Evolutionary conservation across 2,888 invertebrate genomes (phyloP).

Genomic region (Deilephila porcellus): DNA sequence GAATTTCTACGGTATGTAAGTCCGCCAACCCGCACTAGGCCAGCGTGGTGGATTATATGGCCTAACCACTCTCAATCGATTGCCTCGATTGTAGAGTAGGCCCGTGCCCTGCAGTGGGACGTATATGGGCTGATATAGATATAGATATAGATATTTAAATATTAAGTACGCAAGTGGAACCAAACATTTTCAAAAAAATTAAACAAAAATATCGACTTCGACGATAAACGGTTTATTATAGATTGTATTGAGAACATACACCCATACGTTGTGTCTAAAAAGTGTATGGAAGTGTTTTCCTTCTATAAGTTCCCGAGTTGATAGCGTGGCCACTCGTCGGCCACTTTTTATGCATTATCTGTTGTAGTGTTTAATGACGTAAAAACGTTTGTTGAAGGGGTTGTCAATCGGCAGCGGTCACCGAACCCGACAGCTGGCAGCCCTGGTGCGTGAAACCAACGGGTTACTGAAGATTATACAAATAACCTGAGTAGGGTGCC

Average conservation of each 20-base stretch:
- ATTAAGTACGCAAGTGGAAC: too few relatives aligned
- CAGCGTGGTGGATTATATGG: too few relatives aligned
- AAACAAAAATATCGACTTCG: not conserved
- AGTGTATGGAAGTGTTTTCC: not conserved
- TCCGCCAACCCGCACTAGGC: too few relatives aligned
- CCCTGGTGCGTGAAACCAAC: conserved; percentile 43
- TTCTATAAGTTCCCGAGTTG: not conserved
- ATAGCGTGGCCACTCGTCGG: not conserved
- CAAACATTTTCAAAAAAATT: not conserved
- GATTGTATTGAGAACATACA: not conserved
- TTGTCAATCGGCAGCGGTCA: conserved; percentile 58
- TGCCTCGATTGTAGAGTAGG: too few relatives aligned
- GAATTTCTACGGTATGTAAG: too few relatives aligned
- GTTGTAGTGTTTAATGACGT: conserved; percentile 34
- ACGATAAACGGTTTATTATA: not conserved
- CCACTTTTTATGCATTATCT: conserved; percentile 10
- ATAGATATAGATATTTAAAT: too few relatives aligned
- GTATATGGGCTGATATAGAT: too few relatives aligned
- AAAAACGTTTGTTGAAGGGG: conserved; percentile 50
- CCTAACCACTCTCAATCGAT: too few relatives aligned
- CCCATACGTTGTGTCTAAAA: not conserved
- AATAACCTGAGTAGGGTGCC: not conserved
- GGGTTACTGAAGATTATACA: conserved; percentile 39
- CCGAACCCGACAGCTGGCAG: conserved; percentile 71
- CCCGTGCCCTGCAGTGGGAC: too few relatives aligned